Base-by-base conservation (phyloP, 1,140 invertebrate genomes). In the Bombus pascuorum region DNA sequence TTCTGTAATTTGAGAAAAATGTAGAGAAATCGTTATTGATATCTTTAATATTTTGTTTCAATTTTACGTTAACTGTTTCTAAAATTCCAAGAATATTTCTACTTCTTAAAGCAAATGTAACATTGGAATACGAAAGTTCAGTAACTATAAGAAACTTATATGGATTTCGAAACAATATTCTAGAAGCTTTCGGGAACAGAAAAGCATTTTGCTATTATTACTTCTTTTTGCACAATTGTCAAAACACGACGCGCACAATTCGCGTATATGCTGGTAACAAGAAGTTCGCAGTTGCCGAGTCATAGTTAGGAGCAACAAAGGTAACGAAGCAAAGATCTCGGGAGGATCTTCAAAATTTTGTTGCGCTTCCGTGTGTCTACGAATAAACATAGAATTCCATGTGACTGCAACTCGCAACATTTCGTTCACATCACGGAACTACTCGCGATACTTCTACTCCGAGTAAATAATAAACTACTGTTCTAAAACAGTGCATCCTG, bases 301-400 rank as follows among this genome's bases (percentile, higher is more conserved):
- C 82, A 25, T 76, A 42, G 74, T 66, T 71, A 10, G 15, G 6
- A 73, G 77, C 70, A 89, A 79, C 81, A 57, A 78, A 89, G 68
- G 77, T 85, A 90, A 89, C 88, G 88, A 90, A 89, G 78, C 88
- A 80, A 68, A 47, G 62, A 42, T 75, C 77, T 87, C 73, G 53
- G 74, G 74, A 42, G 79, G 66, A 80, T 85, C 44, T 76, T 83
- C 65, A 53, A 89, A 89, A 90, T 89, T 89, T 90, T 47, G 70
- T 87, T 90, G 80, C 25, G 39, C 4, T 70, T 18, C 62, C 47
- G 18, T 66, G 68, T 71, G 47, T 87, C 62, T 85, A 86, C 85
- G 75, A 81, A 89, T 82, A 85, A 89, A 89, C 70, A 83, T 75
- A 37, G 6, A 28, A 85, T 73, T 85, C 47, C 77, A 39, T 57